A percentile compares a stretch with the other conserved stretches of the same genome.
Evolutionary conservation across 2,888 invertebrate species (phyloP).

Genomic region (Nomada goodeniana): DNA sequence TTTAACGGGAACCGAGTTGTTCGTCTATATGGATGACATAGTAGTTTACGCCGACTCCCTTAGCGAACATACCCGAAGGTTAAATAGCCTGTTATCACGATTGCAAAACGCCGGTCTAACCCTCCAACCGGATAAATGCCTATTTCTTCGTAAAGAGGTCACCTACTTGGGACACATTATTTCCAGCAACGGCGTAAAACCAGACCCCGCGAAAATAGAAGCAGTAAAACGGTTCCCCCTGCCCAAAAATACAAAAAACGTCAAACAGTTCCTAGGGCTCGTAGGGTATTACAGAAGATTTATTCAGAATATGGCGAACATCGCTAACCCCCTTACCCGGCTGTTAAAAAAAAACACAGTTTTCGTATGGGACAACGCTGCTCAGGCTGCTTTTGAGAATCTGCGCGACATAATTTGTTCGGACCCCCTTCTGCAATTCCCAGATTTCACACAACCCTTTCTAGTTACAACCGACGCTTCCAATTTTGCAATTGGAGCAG

Average conservation of each 20-base stretch:
- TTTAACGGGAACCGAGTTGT: no score
- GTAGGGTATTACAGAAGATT: slow-evolving; percentile 35
- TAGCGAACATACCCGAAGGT: not conserved
- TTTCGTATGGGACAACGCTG: no score
- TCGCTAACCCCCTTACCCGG: slow-evolving; percentile 12
- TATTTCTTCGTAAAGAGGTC: not conserved
- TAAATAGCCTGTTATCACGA: not conserved
- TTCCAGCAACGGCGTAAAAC: slow-evolving; percentile 13
- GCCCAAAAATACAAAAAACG: not conserved
- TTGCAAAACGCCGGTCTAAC: not conserved
- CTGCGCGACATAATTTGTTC: not conserved
- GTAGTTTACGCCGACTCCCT: no score
- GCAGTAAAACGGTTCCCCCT: slow-evolving; percentile 4
- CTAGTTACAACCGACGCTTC: not conserved
- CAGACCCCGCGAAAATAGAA: not conserved
- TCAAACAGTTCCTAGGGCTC: slow-evolving; percentile 46
- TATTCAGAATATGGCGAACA: not conserved
- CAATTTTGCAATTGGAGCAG: not conserved
- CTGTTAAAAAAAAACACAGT: not conserved
- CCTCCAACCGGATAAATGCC: no score
- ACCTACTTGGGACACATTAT: slow-evolving; percentile 35
- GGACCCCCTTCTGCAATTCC: not conserved
- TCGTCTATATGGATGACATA: no score
- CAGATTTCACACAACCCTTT: not conserved
- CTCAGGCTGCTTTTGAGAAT: not conserved